Conservation (phyloP, 2,888 invertebrate species). For the Lycocerus yunnanus region DNA sequence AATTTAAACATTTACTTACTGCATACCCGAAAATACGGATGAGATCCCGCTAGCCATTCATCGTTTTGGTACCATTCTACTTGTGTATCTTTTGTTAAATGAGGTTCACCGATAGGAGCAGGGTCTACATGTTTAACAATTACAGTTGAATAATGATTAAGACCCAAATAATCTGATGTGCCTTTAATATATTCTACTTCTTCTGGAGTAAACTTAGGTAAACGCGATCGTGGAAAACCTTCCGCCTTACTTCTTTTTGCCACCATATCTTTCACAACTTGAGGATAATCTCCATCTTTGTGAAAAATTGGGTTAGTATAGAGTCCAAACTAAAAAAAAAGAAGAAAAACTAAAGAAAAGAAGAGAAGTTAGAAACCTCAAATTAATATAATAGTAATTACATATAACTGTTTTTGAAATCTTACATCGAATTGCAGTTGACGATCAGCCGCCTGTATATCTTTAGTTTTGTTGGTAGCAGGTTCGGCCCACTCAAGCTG, state of each 20-base stretch:
- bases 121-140: neutral
- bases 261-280: conserved; percentile 64
- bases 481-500: conserved; percentile 58
- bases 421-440: conserved; percentile 39
- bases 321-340: conserved; percentile 68
- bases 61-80: conserved; percentile 53
- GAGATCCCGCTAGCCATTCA: conserved; percentile 55
- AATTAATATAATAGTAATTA: no score
- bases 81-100: conserved; percentile 46
- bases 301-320: conserved; percentile 61
- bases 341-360: no score
- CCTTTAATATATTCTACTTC: conserved; percentile 65
- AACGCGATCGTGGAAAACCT: conserved; percentile 63
- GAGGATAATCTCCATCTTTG: conserved; percentile 68
- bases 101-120: conserved; percentile 6
- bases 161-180: conserved; percentile 72
- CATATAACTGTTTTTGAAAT: no score
- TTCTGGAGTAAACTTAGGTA: conserved; percentile 64
- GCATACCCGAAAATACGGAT: conserved; percentile 55
- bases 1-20: neutral
- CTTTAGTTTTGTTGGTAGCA: conserved; percentile 51
- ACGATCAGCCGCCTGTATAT: conserved; percentile 58
- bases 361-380: no score
- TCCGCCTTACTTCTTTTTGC: conserved; percentile 62
- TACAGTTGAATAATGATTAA: conserved; percentile 69